Conservation (phyloP, 2,888 invertebrate species). For the Zygaena filipendulae region DNA sequence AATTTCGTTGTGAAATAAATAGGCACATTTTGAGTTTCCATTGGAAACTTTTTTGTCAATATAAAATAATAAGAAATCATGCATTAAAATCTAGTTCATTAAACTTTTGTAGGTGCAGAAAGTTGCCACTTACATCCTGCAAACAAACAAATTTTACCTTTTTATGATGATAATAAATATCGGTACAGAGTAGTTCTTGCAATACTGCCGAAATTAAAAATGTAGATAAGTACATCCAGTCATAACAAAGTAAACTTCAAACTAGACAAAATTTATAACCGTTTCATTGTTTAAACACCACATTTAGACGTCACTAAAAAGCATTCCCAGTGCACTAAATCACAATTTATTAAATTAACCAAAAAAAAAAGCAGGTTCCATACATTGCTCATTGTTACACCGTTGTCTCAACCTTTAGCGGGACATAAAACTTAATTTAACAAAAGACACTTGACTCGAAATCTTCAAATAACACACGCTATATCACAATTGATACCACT, state of each 20-base stretch:
- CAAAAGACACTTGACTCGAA: conserved; percentile 54
- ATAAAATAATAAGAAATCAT: no score
- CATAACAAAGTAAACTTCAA: background rate
- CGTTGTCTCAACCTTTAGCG: conserved; percentile 47
- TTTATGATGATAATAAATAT: no score
- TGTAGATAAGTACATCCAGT: conserved; percentile 13
- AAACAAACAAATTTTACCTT: no score
- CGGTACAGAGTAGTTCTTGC: no score
- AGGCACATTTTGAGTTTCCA: no score
- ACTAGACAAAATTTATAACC: conserved; percentile 30
- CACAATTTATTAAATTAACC: conserved; percentile 37
- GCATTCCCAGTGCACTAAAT: conserved; percentile 58
- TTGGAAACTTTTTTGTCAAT: no score
- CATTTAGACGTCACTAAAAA: conserved; percentile 42
- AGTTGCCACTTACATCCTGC: no score
- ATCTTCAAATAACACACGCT: conserved; percentile 39
- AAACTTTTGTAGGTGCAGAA: no score
- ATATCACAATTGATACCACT: no score
- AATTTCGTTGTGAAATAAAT: no score
- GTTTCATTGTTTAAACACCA: conserved; percentile 38
- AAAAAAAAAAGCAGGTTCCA: conserved; percentile 38
- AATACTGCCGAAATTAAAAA: no score
- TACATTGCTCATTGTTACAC: conserved; percentile 24
- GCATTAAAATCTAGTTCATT: no score
- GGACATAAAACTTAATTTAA: conserved; percentile 43